Evolutionary conservation across 2,113 vertebrate genomes (phyloP), one percentile per base, ranked within the genome.

Genomic region (Sceloporus tristichus): DNA sequence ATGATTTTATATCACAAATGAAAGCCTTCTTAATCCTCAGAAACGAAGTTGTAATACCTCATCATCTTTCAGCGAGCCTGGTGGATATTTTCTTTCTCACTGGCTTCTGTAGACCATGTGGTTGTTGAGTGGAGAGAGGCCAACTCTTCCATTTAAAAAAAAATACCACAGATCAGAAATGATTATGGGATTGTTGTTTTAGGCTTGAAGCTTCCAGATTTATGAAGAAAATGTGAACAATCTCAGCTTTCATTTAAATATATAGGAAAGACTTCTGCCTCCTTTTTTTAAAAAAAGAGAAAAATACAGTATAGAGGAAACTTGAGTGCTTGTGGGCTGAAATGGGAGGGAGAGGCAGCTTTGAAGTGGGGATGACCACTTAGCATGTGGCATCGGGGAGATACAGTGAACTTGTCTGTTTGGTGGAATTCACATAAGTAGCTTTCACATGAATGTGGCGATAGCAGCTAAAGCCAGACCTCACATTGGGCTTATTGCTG

Each of bases 1-100:
- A 90, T 87, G 65, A 92, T 90, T 89, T 88, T 90, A 13, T 91
- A 92, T 92, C 91, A 77, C 81, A 91, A 92, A 85, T 79, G 85
- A 91, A 91, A 82, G 21, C 70, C 27, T 34, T 53, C 54, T 79
- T 84, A 85, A 79, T 80, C 59, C 68, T 91, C 84, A 83, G 88
- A 88, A 93, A 40, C 54, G 78, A 80, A 81, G 16, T 13, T 40
- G 2, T 82, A 91, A 92, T 78, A n/a, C 59, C 59, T 85, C 38
- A 65, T 78, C 62, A 65, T 91, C 86, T 90, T 90, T 87, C 76
- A 78, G 88, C 70, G 75, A 85, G 85, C 78, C 70, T 81, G 18
- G 25, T 85, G 89, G 85, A 93, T 68, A 56, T 80, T 78, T 92
- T 76, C 87, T 54, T 93, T 90, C 89, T 87, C 87, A 87, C 90